These are phyloP conservation scores for Micrasema longulum DNA, from an alignment of 1,140 invertebrate species.

Conservation along the genomic window DNA sequence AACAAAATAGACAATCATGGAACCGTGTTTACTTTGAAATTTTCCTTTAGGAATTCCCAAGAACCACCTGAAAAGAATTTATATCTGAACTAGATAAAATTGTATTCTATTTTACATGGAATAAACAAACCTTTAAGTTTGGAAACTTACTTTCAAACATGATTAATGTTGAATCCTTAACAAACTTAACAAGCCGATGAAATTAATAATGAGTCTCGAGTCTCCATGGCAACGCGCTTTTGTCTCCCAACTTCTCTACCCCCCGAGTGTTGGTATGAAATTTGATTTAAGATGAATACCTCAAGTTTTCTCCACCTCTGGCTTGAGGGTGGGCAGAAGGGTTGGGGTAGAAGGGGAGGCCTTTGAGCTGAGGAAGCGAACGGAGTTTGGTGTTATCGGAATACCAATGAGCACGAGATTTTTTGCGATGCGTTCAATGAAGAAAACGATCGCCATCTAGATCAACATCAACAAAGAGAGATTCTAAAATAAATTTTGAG, in stretches of 20 bases:
- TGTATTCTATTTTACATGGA: too few relatives aligned
- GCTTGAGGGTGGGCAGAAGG: conserved; percentile 4
- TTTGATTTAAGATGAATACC: conserved; percentile 3
- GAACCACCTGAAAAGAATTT: too few relatives aligned
- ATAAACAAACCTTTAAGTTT: too few relatives aligned
- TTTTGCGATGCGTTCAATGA: conserved; percentile 48
- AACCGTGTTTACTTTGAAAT: too few relatives aligned
- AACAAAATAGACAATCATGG: too few relatives aligned
- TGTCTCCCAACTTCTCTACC: neutral
- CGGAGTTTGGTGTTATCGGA: conserved; percentile 54
- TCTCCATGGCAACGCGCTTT: neutral
- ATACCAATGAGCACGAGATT: conserved; percentile 54
- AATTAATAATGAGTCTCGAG: too few relatives aligned
- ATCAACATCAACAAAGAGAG: conserved; percentile 36
- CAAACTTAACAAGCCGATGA: too few relatives aligned
- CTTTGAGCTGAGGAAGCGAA: conserved; percentile 54
- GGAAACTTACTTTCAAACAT: too few relatives aligned
- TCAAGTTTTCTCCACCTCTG: conserved; percentile 34
- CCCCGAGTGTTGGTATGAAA: conserved; percentile 1
- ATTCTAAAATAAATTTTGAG: conserved; percentile 26
- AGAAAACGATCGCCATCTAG: conserved; percentile 45
- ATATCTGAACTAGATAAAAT: too few relatives aligned
- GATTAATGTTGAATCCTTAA: too few relatives aligned
- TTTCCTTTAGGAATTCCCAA: too few relatives aligned
- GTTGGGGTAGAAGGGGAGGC: conserved; percentile 29